Evolutionary conservation across 1,140 invertebrate species (phyloP).

Genomic region (Cyclina sinensis): DNA sequence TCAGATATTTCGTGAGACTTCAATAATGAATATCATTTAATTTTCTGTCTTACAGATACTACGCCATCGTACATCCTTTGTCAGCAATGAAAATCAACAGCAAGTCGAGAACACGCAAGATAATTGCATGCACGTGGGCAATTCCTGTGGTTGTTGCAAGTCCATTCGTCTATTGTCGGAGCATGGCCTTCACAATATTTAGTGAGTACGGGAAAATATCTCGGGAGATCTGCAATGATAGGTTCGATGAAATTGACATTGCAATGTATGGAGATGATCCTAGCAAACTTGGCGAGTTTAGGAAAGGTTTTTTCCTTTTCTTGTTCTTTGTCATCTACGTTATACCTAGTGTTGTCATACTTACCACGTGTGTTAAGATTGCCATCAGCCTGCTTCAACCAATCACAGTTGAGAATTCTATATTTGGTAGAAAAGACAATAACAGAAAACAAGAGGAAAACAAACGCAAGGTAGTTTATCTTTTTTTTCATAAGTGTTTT

Average conservation of each 20-base stretch:
- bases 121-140: conserved; percentile 86
- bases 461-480: conserved; percentile 79
- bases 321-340: conserved; percentile 87
- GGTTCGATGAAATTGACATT: conserved; percentile 82
- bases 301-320: conserved; percentile 86
- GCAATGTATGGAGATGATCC: conserved; percentile 72
- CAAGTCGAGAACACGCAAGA: conserved; percentile 84
- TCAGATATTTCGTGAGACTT: neutral
- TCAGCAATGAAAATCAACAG: conserved; percentile 86
- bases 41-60: conserved; percentile 85
- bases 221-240: conserved; percentile 85
- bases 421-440: conserved; percentile 69
- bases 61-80: conserved; percentile 88
- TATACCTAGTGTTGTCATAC: conserved; percentile 86
- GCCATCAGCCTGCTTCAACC: conserved; percentile 84
- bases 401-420: conserved; percentile 74
- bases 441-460: conserved; percentile 81
- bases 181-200: conserved; percentile 78
- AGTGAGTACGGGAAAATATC: conserved; percentile 84
- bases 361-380: conserved; percentile 86
- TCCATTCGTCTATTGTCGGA: conserved; percentile 84
- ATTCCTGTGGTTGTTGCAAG: conserved; percentile 85
- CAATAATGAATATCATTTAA: neutral
- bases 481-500: too few species aligned
- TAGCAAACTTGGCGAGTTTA: conserved; percentile 78